phyloP scores from a whole-genome alignment of 1,140 invertebrate genomes.

The Lordiphosa clarofinis region DNA sequence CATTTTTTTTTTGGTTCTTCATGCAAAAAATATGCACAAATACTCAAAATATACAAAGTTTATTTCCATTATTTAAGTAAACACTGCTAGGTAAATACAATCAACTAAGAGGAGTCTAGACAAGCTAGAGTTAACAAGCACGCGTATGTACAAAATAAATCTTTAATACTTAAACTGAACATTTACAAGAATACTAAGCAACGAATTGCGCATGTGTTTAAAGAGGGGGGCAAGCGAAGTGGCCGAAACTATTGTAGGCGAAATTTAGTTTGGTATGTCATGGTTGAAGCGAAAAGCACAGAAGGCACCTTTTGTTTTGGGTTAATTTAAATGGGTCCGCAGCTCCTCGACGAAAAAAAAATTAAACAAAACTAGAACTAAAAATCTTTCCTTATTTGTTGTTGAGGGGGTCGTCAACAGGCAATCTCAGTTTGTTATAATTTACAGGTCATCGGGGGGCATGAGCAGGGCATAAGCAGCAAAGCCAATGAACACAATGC shows the following conservation, averaged over 20 bases:
- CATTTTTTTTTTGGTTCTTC: conserved; percentile 54
- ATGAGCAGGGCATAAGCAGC: conserved; percentile 72
- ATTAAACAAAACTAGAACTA: conserved; percentile 30
- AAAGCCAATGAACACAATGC: conserved; percentile 79
- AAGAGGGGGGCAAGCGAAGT: neutral
- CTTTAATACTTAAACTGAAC: conserved; percentile 64
- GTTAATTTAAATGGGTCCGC: conserved; percentile 16
- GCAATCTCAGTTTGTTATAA: conserved; percentile 18
- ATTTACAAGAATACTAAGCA: conserved; percentile 28
- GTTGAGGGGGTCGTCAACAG: conserved; percentile 47
- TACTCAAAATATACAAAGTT: conserved; percentile 47
- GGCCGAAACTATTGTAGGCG: conserved; percentile 15
- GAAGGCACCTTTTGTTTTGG: conserved; percentile 48
- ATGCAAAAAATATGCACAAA: conserved; percentile 44
- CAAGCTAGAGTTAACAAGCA: conserved; percentile 38
- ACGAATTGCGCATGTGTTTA: conserved; percentile 12
- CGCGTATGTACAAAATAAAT: conserved; percentile 43
- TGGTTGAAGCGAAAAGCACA: conserved; percentile 61
- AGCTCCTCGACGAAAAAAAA: conserved; percentile 38
- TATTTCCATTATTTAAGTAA: conserved; percentile 54
- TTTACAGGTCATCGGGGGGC: conserved; percentile 68
- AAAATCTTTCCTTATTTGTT: conserved; percentile 29
- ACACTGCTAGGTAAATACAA: conserved; percentile 60
- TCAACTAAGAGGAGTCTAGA: conserved; percentile 53
- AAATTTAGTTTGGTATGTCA: conserved; percentile 60